Evolutionary conservation across 1,140 invertebrate genomes (phyloP).

Genomic region (Carposina sasakii): DNA sequence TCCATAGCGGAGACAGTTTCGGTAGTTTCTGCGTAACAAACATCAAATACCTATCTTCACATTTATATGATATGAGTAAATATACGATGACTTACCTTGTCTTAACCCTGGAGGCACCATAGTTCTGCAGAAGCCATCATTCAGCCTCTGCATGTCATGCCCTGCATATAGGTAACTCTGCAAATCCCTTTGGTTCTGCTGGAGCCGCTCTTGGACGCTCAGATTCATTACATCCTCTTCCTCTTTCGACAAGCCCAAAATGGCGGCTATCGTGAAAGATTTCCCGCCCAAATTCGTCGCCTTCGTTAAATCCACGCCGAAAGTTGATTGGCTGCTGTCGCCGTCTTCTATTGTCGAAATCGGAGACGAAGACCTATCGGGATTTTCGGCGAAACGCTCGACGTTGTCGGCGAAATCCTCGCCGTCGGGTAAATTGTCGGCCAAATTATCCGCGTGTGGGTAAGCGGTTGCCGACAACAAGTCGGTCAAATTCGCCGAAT

Average conservation of each 20-base stretch:
- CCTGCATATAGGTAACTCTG: constrained; percentile 58
- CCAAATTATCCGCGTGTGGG: constrained; percentile 40
- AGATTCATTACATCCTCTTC: constrained; percentile 63
- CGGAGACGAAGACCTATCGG: constrained; percentile 35
- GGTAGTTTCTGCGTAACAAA: too few relatives aligned
- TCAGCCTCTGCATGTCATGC: constrained; percentile 51
- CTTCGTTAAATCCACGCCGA: constrained; percentile 58
- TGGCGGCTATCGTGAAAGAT: constrained; percentile 63
- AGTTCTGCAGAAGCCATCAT: constrained; percentile 49
- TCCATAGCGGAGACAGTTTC: too few relatives aligned
- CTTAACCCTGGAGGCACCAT: constrained; percentile 43
- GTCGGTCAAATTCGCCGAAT: constrained; percentile 47
- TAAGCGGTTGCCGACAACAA: constrained; percentile 38
- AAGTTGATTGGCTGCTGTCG: constrained; percentile 47
- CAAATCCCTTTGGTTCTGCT: constrained; percentile 52
- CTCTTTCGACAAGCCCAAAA: constrained; percentile 49
- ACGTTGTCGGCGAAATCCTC: constrained; percentile 30
- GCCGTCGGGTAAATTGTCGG: constrained; percentile 26
- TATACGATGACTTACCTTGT: constrained; percentile 43
- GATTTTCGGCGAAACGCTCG: constrained; percentile 12
- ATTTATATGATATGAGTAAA: too few relatives aligned
- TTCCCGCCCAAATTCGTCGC: constrained; percentile 54
- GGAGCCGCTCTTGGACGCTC: constrained; percentile 54
- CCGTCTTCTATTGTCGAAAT: constrained; percentile 45
- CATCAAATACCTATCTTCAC: too few relatives aligned